Evolutionary conservation across 2,888 invertebrate genomes (phyloP), one percentile per base, ranked within the genome.

Genomic region (Ectobius pallidus): DNA sequence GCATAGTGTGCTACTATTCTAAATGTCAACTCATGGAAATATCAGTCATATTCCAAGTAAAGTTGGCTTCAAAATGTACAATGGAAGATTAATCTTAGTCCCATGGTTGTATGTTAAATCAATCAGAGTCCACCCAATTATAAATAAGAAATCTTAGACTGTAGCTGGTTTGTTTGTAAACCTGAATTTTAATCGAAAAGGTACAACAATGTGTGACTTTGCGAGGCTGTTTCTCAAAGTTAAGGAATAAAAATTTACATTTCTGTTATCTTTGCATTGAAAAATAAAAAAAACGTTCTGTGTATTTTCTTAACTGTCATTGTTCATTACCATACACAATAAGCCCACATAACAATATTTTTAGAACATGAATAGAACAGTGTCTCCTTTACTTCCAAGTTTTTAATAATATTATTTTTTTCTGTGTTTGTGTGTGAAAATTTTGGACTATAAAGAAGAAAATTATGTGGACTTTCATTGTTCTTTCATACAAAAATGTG

Each of bases 1-100:
- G 49, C 49, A 49, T 49, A 49, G 49, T 11, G 49, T 49, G 16
- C 49, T 42, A 42, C 42, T 49, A 49, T 49, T 49, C n/a, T 49
- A 49, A 4, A 49, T 49, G 20, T 49, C 49, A 49, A 49, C 16
- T 11, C 49, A 49, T 49, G 49, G 20, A 49, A 49, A n/a, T 49
- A 49, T 49, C 49, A 49, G 6, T 49, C 49, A 16, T 49, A 49
- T 6, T 49, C 49, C 49, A 49, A 6, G 49, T 49, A 49, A 49
- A 49, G 16, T 49, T 49, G 49, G 49, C 16, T 49, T 49, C 49
- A 49, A 49, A 49, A n/a, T 49, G 49, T 11, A n/a, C 49, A 49
- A 18, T 49, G 49, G 49, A 49, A 49, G 16, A 49, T n/a, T 16
- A 49, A 49, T 18, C 49, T 11, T 11, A 49, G 49, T 49, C 34